phyloP scores from a whole-genome alignment of 37 sponge, comb jelly and placozoan species.

The Chondrosia reniformis region DNA sequence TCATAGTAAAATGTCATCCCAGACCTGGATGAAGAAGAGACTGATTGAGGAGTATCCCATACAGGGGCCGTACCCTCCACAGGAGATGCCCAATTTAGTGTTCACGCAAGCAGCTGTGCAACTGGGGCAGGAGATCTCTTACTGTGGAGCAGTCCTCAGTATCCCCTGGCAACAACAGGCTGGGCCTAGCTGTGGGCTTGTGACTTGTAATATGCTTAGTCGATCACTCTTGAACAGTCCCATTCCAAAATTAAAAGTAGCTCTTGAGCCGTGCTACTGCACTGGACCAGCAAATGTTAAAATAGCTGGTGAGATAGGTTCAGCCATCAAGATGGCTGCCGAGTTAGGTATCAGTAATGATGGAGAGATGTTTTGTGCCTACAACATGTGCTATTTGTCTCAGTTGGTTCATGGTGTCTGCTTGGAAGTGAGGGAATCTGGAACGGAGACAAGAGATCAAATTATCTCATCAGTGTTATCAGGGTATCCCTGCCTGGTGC shows the following conservation, averaged over 20 bases:
- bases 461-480: neutral
- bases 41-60: conserved; percentile 19
- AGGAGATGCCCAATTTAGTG: neutral
- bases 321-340: neutral
- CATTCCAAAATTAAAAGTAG: neutral
- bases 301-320: neutral
- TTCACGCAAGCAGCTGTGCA: neutral
- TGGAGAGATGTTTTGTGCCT: conserved; percentile 20
- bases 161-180: conserved; percentile 23
- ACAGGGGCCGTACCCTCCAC: neutral
- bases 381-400: conserved; percentile 8
- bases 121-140: neutral
- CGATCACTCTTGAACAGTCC: neutral
- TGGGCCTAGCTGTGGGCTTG: conserved; percentile 15
- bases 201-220: neutral
- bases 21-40: conserved; percentile 22
- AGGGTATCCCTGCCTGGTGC: conserved; percentile 7
- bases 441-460: neutral
- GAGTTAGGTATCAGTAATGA: conserved; percentile 14
- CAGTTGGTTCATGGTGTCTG: neutral
- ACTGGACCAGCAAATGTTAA: neutral
- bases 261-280: neutral
- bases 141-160: neutral
- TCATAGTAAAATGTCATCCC: neutral
- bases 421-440: neutral